These are phyloP conservation scores for Anneissia japonica DNA, from an alignment of 35 echinoderm and acorn worm genomes.

Conservation along the genomic window DNA sequence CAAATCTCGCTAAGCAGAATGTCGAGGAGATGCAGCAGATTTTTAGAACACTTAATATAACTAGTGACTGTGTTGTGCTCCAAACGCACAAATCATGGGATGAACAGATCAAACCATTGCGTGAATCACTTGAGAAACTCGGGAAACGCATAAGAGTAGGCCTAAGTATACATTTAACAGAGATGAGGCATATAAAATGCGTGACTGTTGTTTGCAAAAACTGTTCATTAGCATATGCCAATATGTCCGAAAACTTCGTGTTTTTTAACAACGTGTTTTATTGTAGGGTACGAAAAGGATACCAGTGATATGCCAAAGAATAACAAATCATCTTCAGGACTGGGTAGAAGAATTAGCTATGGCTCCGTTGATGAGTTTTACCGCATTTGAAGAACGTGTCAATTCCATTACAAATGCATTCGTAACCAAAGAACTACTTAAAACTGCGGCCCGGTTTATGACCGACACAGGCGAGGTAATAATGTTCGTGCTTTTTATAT, in stretches of 20 bases:
- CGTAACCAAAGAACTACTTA: neutral
- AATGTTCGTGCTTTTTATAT: neutral
- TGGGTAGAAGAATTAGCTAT: neutral
- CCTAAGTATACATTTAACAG: neutral
- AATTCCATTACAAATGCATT: neutral
- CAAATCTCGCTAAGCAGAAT: neutral
- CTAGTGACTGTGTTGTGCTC: neutral
- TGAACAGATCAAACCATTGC: neutral
- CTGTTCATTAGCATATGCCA: too few species aligned
- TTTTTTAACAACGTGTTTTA: neutral
- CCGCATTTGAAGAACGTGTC: neutral
- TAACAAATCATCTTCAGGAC: neutral
- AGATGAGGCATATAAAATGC: too few species aligned
- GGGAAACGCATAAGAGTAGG: neutral
- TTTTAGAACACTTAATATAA: neutral
- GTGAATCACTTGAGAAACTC: neutral
- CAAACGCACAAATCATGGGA: neutral
- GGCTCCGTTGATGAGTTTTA: neutral
- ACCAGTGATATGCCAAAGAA: neutral
- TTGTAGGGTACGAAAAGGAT: neutral
- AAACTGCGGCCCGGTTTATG: neutral
- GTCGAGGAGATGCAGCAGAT: neutral
- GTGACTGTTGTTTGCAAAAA: too few species aligned
- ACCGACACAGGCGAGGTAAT: neutral
- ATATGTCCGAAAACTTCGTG: too few species aligned